phyloP scores from a whole-genome alignment of 1,140 invertebrate genomes.

The Nomia melanderi region DNA sequence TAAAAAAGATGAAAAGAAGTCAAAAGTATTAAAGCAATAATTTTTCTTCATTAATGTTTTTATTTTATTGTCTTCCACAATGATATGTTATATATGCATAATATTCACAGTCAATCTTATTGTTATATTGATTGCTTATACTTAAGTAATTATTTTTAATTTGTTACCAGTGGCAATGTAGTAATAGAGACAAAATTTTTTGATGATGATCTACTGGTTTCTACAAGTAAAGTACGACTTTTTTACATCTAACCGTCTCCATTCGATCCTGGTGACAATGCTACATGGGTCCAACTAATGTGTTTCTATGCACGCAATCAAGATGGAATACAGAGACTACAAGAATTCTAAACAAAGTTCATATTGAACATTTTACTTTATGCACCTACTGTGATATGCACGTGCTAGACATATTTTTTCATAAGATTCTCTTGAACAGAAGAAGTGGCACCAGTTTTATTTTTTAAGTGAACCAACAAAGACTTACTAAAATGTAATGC shows the following conservation, averaged over 20 bases:
- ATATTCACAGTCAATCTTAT: too few species aligned
- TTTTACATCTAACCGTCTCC: constrained; percentile 93
- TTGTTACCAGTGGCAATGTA: constrained; percentile 95
- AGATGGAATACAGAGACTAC: constrained; percentile 14
- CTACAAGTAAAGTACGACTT: constrained; percentile 96
- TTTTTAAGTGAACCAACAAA: constrained; percentile 1
- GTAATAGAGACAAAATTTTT: constrained; percentile 99
- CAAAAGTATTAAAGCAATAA: too few species aligned
- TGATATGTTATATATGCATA: too few species aligned
- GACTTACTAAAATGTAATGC: constrained; percentile 5
- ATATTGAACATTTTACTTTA: constrained; percentile 30
- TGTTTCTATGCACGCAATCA: not conserved
- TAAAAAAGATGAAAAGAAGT: too few species aligned
- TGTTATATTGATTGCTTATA: not conserved
- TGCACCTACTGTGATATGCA: constrained; percentile 35
- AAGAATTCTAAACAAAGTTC: constrained; percentile 21
- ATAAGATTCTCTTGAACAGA: not conserved
- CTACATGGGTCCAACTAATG: constrained; percentile 51
- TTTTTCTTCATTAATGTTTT: too few species aligned
- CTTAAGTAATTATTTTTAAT: constrained; percentile 15
- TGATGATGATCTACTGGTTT: constrained; percentile 96
- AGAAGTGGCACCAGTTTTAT: not conserved
- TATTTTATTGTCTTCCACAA: too few species aligned
- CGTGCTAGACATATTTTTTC: constrained; percentile 25
- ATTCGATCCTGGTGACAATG: constrained; percentile 1